Evolutionary conservation across 2,888 invertebrate species (phyloP).

Genomic region (Cheilosia pagana): DNA sequence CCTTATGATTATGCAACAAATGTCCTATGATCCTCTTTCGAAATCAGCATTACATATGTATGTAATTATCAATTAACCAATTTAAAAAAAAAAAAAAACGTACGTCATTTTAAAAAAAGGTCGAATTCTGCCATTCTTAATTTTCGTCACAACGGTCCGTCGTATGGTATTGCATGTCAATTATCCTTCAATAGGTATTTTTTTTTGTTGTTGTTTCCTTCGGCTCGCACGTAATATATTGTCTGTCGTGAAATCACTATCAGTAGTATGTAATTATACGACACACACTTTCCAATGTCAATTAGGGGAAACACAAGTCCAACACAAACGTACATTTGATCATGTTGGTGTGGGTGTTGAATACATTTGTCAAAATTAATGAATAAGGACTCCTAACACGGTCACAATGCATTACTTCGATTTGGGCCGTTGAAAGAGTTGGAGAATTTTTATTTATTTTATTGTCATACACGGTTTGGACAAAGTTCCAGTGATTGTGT

Average conservation of each 20-base stretch:
- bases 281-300: slow-evolving; percentile 36
- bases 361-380: slow-evolving; percentile 10
- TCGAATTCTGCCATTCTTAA: neutral
- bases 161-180: slow-evolving; percentile 9
- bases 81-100: neutral
- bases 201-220: neutral
- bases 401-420: slow-evolving; percentile 45
- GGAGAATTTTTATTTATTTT: neutral
- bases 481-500: neutral
- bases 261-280: slow-evolving; percentile 4
- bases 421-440: slow-evolving; percentile 34
- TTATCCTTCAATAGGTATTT: slow-evolving; percentile 19
- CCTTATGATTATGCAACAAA: neutral
- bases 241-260: slow-evolving; percentile 18
- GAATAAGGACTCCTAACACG: slow-evolving; percentile 12
- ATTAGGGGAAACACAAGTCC: slow-evolving; percentile 44
- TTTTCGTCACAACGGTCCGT: slow-evolving; percentile 3
- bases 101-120: slow-evolving; percentile 7
- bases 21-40: neutral
- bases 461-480: slow-evolving; percentile 14
- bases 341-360: slow-evolving; percentile 3
- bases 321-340: neutral
- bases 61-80: slow-evolving; percentile 9
- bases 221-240: slow-evolving; percentile 7
- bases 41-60: neutral